Conservation (phyloP, 1,140 invertebrate genomes). For the Aphaenogaster floridana region DNA sequence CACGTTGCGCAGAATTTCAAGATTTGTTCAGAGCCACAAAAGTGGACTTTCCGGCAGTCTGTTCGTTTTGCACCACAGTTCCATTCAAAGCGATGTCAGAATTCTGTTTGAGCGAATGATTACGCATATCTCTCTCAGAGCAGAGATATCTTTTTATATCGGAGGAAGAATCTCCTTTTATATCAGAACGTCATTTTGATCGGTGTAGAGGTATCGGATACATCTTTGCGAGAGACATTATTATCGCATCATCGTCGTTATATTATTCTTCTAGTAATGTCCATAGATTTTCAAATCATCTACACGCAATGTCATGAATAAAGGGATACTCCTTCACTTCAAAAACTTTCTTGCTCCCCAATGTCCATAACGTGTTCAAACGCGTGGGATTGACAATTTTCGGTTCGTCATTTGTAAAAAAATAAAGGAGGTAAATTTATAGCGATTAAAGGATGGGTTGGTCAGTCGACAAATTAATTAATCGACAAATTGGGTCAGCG, state of each 20-base stretch:
- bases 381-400: neutral
- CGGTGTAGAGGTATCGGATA: neutral
- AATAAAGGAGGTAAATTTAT: neutral
- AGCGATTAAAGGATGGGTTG: neutral
- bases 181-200: neutral
- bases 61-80: neutral
- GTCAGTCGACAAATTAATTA: neutral
- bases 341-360: neutral
- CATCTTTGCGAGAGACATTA: neutral
- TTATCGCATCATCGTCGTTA: neutral
- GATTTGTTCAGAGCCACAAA: neutral
- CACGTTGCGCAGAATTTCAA: too few relatives aligned
- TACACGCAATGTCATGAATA: neutral
- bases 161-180: slow-evolving; percentile 19
- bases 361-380: neutral
- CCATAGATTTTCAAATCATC: neutral
- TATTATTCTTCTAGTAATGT: neutral
- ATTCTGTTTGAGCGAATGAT: neutral
- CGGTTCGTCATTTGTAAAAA: neutral
- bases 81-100: neutral
- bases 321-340: neutral
- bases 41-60: neutral
- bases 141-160: slow-evolving; percentile 24
- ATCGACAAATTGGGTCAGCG: neutral
- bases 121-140: neutral